Base-by-base conservation (phyloP, 1,140 invertebrate species). In the Orchestia grillus region DNA sequence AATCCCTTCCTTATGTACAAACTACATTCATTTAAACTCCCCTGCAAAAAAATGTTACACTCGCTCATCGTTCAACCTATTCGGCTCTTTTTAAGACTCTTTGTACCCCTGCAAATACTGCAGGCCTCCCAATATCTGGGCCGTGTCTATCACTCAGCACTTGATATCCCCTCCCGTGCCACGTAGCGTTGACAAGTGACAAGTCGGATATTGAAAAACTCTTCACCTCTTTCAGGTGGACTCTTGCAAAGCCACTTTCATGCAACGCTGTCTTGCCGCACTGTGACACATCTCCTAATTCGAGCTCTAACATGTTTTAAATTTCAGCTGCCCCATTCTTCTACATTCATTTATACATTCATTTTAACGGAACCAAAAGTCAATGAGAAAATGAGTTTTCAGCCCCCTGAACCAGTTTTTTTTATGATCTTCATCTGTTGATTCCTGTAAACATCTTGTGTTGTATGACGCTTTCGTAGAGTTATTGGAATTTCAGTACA, bases 181-280 rank as follows among this genome's bases (percentile, higher is more conserved):
- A 77, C 62, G 28, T 77, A 77, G 62, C 62, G 62, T 77, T 77
- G 62, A 77, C 62, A 77, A 77, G 62, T 36, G 62, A 77, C 62
- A 77, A 77, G 62, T 77, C 62, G 62, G 62, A 77, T 77, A 77
- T 77, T 77, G 62, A 77, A 77, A 77, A 77, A 77, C 62, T 28
- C 62, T 77, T 77, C 62, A 77, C 28, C 62, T 77, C 28, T 53
- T 77, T 77, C 62, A 36, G 36, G 62, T 77, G 62, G 3, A 77
- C 62, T 77, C 28, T 15, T 19, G 62, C 28, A 36, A 36, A 77
- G 62, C 28, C 62, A 77, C 62, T 77, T 77, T 77, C 62, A 77
- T 3, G 62, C 62, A 36, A 36, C 15, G 11, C 28, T 77, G 62
- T 77, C 62, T 8, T 23, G 62, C 62, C 28, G 62, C 36, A 3